Percentiles rank a stretch among this genome's conserved stretches.
Conservation (phyloP, 2,113 vertebrate species). For the Oreamnos americanus region DNA sequence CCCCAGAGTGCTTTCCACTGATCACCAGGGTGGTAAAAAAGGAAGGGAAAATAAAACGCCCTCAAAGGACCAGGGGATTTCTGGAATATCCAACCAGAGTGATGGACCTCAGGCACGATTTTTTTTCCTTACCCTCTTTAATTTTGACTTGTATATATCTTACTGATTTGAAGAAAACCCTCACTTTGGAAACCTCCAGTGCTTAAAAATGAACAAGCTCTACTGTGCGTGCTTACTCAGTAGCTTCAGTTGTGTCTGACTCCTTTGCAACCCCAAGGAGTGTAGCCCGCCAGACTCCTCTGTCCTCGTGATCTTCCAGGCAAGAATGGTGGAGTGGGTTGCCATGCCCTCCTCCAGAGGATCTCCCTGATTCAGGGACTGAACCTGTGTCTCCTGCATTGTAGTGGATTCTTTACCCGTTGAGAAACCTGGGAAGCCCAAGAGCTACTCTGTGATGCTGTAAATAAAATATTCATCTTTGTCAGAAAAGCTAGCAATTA, state of each 20-base stretch:
- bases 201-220: neutral
- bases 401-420: neutral
- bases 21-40: neutral
- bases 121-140: neutral
- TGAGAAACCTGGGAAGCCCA: neutral
- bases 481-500: neutral
- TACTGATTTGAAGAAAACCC: neutral
- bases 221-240: fast-evolving
- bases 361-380: neutral
- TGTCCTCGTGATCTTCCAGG: neutral
- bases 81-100: neutral
- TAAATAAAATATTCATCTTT: neutral
- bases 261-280: neutral
- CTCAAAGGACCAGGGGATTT: neutral
- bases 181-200: neutral
- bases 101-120: neutral
- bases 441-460: neutral
- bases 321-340: neutral
- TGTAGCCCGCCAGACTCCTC: neutral
- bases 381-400: neutral
- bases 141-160: neutral
- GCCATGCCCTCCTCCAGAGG: neutral
- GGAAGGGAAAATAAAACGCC: neutral
- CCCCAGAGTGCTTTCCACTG: neutral
- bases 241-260: neutral